A percentile compares a stretch with the other conserved stretches of the same genome.
Evolutionary conservation across 2,113 vertebrate genomes (phyloP).

Genomic region (Actenoides hombroni): DNA sequence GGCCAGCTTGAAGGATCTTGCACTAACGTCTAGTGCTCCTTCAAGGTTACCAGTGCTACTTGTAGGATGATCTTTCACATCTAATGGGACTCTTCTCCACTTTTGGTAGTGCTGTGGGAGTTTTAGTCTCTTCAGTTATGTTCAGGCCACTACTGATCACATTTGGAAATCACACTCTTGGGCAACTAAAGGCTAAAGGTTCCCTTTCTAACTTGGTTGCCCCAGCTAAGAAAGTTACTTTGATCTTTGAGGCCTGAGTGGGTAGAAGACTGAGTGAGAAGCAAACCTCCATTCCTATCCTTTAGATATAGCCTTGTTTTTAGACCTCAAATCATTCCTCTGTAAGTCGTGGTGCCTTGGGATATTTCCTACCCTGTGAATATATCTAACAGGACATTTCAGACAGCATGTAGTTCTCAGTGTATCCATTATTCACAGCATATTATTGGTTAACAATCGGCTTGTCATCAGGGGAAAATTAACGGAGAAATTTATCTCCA

Average conservation of each 20-base stretch:
- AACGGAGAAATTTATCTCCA: neutral
- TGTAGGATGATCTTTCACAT: neutral
- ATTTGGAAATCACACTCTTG: neutral
- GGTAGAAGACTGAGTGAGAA: neutral
- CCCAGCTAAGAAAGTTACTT: neutral
- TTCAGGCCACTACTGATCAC: neutral
- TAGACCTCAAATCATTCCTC: neutral
- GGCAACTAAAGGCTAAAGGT: neutral
- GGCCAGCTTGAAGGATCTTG: neutral
- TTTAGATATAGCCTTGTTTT: neutral
- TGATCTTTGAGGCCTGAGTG: neutral
- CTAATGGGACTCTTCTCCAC: neutral
- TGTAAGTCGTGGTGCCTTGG: neutral
- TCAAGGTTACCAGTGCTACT: neutral
- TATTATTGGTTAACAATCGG: neutral
- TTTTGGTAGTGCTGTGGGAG: neutral
- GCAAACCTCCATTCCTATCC: neutral
- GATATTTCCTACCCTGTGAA: neutral
- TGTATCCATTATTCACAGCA: neutral
- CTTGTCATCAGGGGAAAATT: neutral
- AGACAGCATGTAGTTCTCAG: neutral
- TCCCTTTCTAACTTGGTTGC: neutral
- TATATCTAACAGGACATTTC: neutral
- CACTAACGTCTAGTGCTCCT: neutral
- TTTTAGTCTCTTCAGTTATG: neutral